phyloP scores from a whole-genome alignment of 2,113 vertebrate genomes.

The Melanostigma gelatinosum region DNA sequence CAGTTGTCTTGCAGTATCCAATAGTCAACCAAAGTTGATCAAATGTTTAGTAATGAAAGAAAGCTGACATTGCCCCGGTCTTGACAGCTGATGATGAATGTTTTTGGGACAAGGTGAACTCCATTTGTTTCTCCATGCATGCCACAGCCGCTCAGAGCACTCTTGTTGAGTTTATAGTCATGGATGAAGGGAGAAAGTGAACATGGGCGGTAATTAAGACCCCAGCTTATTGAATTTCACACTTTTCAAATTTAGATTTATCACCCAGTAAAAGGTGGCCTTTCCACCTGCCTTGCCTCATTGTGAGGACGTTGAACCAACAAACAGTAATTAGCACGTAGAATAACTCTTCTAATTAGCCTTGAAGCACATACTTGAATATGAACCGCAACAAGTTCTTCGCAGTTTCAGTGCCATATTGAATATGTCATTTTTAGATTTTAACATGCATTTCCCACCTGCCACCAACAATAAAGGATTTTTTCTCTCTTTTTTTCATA shows the following conservation, averaged over 20 bases:
- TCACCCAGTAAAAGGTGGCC: slow-evolving; percentile 72
- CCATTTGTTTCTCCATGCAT: slow-evolving; percentile 55
- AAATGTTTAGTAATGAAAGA: slow-evolving; percentile 44
- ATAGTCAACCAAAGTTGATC: slow-evolving; percentile 44
- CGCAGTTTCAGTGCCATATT: not conserved
- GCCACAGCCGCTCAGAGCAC: slow-evolving; percentile 33
- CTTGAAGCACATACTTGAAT: slow-evolving; percentile 58
- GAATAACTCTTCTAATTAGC: slow-evolving; percentile 72
- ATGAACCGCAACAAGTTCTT: slow-evolving; percentile 8
- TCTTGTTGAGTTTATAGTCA: slow-evolving; percentile 67
- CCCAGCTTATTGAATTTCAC: slow-evolving; percentile 75
- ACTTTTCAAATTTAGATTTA: slow-evolving; percentile 80
- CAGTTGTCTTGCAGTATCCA: slow-evolving; percentile 1
- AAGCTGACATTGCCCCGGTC: slow-evolving; percentile 18
- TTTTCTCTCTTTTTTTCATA: slow-evolving; percentile 26
- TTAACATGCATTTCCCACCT: slow-evolving; percentile 28
- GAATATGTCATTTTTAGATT: not conserved
- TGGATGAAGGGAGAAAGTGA: slow-evolving; percentile 62
- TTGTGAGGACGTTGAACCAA: slow-evolving; percentile 68
- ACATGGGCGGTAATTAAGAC: slow-evolving; percentile 74
- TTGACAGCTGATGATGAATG: slow-evolving; percentile 69
- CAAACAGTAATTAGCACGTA: slow-evolving; percentile 68
- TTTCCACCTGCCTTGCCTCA: slow-evolving; percentile 59
- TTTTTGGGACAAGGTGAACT: slow-evolving; percentile 63
- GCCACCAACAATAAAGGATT: slow-evolving; percentile 8